Conservation (phyloP, 2,888 invertebrate species). For the Eremobia ochroleuca region DNA sequence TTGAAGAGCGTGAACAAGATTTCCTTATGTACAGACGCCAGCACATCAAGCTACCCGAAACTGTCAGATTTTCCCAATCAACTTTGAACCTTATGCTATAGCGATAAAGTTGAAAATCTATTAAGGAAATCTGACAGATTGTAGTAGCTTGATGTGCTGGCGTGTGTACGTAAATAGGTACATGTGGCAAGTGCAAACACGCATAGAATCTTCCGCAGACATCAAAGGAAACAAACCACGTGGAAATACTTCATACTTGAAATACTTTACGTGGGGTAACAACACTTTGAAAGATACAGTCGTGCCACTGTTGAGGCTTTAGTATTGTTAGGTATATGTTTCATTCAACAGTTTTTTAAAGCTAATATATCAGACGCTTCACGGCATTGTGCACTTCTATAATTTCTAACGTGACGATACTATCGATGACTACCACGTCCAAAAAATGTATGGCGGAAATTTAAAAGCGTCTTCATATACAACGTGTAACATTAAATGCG, state of each 20-base stretch:
- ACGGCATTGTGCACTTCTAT: too few relatives aligned
- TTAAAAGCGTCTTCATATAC: not conserved
- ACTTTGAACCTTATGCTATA: too few relatives aligned
- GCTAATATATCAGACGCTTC: not conserved
- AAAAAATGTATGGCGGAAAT: not conserved
- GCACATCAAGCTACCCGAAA: too few relatives aligned
- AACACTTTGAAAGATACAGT: not conserved
- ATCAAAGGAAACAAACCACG: slow-evolving; percentile 36
- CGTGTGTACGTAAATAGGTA: not conserved
- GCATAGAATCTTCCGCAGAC: slow-evolving; percentile 13
- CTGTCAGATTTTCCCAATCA: too few relatives aligned
- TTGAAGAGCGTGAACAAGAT: not conserved
- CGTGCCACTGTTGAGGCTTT: not conserved
- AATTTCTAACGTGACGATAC: not conserved
- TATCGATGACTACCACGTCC: not conserved
- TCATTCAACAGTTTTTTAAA: not conserved
- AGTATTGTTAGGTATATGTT: not conserved
- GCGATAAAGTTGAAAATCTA: too few relatives aligned
- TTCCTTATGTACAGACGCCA: too few relatives aligned
- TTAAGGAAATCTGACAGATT: too few relatives aligned
- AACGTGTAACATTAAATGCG: too few relatives aligned
- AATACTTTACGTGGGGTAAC: not conserved
- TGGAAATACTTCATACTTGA: slow-evolving; percentile 14
- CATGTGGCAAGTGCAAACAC: not conserved
- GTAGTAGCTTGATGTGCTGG: too few relatives aligned